Base-by-base conservation (phyloP, 2,888 invertebrate species). In the Plagiodera versicolora region DNA sequence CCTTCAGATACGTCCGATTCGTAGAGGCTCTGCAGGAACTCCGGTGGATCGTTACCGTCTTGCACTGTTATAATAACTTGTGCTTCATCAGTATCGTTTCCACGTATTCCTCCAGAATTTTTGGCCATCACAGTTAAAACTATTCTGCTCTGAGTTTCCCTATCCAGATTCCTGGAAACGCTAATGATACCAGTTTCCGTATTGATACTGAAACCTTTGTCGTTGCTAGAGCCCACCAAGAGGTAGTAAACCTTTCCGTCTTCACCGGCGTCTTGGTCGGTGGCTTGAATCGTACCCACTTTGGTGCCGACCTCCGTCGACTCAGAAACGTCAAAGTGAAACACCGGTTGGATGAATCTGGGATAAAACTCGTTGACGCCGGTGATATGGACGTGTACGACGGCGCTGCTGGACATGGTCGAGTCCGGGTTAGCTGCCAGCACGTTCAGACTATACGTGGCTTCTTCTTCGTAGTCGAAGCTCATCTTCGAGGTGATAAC, bases 41-140 rank as follows among this genome's bases (percentile, higher is more conserved):
- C 93, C 0, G 97, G 97, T 0, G 97, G 95, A 82, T 97, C 97
- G 76, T 97, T 97, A 17, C 96, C 96, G 78, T 97, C 97, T 81
- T 95, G 94, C 65, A 98, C 92, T 0, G 92, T 91, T 64, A 98
- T 90, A 50, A 94, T 92, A 0, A 98, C 92, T 80, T 94, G 94
- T 2, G 96, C 96, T 81, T 94, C 95, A 75, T 95, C 96, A 0
- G 95, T 96, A 74, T 97, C 96, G 76, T 96, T 95, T 2, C 97
- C 97, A 39, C 90, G 86, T 69, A 98, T 95, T 17, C 95, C 93
- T 11, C 97, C 97, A 52, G 89, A 88, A 77, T 98, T 98, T 81
- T 98, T 98, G 0, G 96, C 96, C 83, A 97, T 86, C 0, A 96
- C 95, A 0, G 94, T 94, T 9, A 97, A 80, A 0, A 95, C 92